These are phyloP conservation scores for Falco naumanni DNA, from an alignment of 2,797 vertebrate species.

Conservation along the genomic window DNA sequence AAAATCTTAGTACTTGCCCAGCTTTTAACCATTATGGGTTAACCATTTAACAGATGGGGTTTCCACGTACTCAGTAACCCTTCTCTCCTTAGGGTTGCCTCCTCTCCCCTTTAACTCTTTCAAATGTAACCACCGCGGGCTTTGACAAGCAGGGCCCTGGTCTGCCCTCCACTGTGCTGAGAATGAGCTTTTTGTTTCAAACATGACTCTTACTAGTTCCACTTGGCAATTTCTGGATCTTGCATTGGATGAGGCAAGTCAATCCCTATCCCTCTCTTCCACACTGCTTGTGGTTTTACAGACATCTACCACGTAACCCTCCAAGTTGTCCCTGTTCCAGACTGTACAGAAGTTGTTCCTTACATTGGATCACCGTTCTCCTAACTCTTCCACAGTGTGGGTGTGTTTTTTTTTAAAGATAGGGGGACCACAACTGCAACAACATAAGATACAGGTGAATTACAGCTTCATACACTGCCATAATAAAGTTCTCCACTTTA, in stretches of 20 bases:
- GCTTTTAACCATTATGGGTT: not conserved
- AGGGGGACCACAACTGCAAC: not conserved
- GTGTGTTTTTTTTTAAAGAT: not conserved
- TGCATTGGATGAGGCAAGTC: not conserved
- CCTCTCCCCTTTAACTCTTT: not conserved
- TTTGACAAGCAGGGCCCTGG: not conserved
- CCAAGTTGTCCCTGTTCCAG: not conserved
- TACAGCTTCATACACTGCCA: not conserved
- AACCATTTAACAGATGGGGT: not conserved
- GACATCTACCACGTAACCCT: not conserved
- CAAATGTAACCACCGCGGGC: not conserved
- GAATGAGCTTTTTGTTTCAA: not conserved
- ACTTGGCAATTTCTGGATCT: not conserved
- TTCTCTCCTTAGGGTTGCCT: not conserved
- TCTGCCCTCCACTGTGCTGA: not conserved
- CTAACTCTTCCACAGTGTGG: not conserved
- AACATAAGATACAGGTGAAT: fast-evolving
- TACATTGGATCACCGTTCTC: not conserved
- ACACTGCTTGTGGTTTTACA: not conserved
- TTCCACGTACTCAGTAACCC: not conserved
- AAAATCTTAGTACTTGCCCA: not conserved
- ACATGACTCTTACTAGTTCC: not conserved
- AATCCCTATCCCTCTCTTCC: not conserved
- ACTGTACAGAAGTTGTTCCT: not conserved
- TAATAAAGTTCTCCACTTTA: not conserved